phyloP scores from a whole-genome alignment of 2,113 vertebrate genomes.

The Paramisgurnus dabryanus region DNA sequence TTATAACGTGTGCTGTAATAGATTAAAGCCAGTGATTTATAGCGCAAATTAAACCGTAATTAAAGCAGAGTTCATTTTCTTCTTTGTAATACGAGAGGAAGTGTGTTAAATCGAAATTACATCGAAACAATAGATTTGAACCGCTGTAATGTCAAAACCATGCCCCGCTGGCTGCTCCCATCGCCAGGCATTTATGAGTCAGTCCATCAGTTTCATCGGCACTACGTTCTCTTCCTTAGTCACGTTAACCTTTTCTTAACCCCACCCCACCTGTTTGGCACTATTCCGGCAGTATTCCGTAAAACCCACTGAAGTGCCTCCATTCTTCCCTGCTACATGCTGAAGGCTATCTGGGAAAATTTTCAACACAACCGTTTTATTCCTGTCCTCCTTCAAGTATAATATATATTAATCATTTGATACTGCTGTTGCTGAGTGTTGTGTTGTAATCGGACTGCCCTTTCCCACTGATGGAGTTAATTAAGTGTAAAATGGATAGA shows the following conservation, averaged over 20 bases:
- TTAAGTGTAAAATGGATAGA: conserved; percentile 54
- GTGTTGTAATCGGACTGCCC: conserved; percentile 47
- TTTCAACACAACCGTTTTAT: conserved; percentile 43
- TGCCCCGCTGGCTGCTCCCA: neutral
- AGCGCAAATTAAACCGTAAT: conserved; percentile 41
- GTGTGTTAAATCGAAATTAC: conserved; percentile 16
- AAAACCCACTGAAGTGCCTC: conserved; percentile 19
- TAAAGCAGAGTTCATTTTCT: conserved; percentile 15
- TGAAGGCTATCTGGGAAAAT: conserved; percentile 28
- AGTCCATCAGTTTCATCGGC: neutral
- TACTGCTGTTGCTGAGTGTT: conserved; percentile 26
- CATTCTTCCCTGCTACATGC: conserved; percentile 6
- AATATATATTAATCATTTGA: conserved; percentile 53
- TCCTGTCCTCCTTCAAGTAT: conserved; percentile 18
- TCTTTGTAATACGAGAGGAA: conserved; percentile 13
- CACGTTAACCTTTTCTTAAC: conserved; percentile 40
- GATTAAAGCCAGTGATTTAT: conserved; percentile 40
- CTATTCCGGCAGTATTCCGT: neutral
- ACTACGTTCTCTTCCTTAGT: neutral
- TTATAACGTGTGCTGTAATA: conserved; percentile 32
- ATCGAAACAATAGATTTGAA: neutral
- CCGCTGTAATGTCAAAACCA: neutral
- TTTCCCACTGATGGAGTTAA: conserved; percentile 54
- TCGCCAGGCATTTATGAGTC: neutral
- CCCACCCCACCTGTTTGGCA: conserved; percentile 3